Conservation (phyloP, 2,113 vertebrate species). For the Paramisgurnus dabryanus region DNA sequence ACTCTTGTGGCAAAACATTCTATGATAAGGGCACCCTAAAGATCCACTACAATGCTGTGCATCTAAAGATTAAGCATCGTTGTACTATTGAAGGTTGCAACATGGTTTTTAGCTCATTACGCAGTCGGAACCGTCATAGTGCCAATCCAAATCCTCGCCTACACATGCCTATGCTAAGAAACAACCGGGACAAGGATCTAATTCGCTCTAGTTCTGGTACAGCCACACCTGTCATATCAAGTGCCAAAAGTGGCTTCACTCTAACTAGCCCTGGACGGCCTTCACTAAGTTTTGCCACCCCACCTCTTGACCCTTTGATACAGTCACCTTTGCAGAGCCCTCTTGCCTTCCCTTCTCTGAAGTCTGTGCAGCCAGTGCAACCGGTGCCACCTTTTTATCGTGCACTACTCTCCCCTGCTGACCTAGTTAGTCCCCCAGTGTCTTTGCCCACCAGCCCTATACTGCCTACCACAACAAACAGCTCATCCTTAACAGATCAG, state of each 20-base stretch:
- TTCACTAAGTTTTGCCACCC: slow-evolving; percentile 92
- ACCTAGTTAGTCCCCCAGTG: slow-evolving; percentile 92
- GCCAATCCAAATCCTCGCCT: slow-evolving; percentile 97
- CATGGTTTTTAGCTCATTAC: slow-evolving; percentile 98
- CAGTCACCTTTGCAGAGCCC: slow-evolving; percentile 91
- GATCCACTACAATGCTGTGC: slow-evolving; percentile 98
- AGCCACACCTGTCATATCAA: slow-evolving; percentile 94
- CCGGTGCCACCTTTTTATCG: slow-evolving; percentile 98
- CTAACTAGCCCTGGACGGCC: slow-evolving; percentile 96
- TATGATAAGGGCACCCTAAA: slow-evolving; percentile 99
- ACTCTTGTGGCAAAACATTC: slow-evolving; percentile 98
- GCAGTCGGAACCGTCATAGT: slow-evolving; percentile 97
- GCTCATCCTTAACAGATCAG: slow-evolving; percentile 74
- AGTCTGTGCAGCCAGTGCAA: slow-evolving; percentile 96
- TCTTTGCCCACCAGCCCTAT: slow-evolving; percentile 96
- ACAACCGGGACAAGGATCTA: slow-evolving; percentile 98
- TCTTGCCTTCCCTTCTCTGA: slow-evolving; percentile 91
- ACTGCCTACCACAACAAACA: slow-evolving; percentile 83
- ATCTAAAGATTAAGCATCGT: slow-evolving; percentile 97
- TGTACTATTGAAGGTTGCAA: slow-evolving; percentile 99
- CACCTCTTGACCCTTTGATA: slow-evolving; percentile 90
- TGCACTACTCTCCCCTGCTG: slow-evolving; percentile 90
- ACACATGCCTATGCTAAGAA: slow-evolving; percentile 99
- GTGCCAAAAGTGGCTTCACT: slow-evolving; percentile 87
- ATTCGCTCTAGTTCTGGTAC: slow-evolving; percentile 89